Evolutionary conservation across 2,888 invertebrate species (phyloP).

Genomic region (Copidosoma aretas): DNA sequence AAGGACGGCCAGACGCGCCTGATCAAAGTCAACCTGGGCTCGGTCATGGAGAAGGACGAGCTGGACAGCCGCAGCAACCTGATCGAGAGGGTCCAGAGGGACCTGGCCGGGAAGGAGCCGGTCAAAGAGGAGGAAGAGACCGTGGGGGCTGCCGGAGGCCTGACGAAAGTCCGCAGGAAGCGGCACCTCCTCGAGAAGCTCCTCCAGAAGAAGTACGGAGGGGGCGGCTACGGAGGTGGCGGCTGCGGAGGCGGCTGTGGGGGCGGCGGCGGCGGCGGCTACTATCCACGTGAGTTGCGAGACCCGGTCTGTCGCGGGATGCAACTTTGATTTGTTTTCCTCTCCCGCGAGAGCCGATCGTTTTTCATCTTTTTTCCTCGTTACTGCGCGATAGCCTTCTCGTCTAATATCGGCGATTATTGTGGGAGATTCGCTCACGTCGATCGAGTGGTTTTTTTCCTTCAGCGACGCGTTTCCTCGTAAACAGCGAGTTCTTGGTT

Average conservation of each 20-base stretch:
- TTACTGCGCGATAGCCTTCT: neutral
- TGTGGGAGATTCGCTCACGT: neutral
- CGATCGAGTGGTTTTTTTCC: neutral
- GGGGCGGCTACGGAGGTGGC: too few relatives aligned
- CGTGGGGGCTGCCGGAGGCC: slow-evolving; percentile 27
- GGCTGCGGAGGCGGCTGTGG: slow-evolving; percentile 40
- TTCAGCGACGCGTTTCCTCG: neutral
- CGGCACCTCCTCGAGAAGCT: slow-evolving; percentile 43
- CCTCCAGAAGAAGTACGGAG: slow-evolving; percentile 21
- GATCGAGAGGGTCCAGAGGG: slow-evolving; percentile 26
- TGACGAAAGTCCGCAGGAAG: slow-evolving; percentile 51
- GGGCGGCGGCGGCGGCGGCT: slow-evolving; percentile 37
- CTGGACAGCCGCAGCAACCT: neutral
- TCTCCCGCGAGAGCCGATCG: neutral
- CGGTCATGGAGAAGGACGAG: slow-evolving; percentile 13
- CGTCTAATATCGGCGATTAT: neutral
- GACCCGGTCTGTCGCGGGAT: neutral
- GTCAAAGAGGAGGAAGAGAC: slow-evolving; percentile 23
- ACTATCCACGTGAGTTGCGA: slow-evolving; percentile 17
- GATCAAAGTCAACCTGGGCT: slow-evolving; percentile 50
- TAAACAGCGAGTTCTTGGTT: neutral
- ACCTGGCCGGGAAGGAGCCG: slow-evolving; percentile 23
- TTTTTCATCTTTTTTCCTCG: neutral
- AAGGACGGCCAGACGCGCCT: slow-evolving; percentile 50
- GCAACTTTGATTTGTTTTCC: neutral